These are phyloP conservation scores for Microctenopoma steveboyesi DNA, from an alignment of 2,797 vertebrate genomes.

Conservation along the genomic window DNA sequence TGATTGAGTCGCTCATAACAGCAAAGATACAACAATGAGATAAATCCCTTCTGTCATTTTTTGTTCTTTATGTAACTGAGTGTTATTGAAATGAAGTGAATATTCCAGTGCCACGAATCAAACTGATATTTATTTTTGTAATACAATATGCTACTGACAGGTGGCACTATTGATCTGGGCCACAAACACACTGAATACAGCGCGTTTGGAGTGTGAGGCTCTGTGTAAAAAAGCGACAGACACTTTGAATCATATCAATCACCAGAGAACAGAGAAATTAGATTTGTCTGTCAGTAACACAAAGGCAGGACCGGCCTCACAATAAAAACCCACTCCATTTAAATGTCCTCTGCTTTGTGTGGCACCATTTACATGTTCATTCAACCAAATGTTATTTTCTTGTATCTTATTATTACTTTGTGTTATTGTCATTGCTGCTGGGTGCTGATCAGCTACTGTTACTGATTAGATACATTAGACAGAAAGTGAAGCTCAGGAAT, in stretches of 20 bases:
- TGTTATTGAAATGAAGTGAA: neutral
- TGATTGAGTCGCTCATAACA: too few relatives aligned
- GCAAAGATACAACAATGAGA: neutral
- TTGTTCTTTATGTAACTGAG: slow-evolving; percentile 5
- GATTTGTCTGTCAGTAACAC: neutral
- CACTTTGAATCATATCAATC: slow-evolving; percentile 1
- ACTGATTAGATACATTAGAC: neutral
- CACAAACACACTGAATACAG: slow-evolving; percentile 1
- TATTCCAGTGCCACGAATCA: slow-evolving; percentile 9
- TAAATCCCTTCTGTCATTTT: neutral
- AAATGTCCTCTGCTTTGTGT: neutral
- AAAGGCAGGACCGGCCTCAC: neutral
- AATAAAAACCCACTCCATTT: neutral
- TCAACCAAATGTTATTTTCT: neutral
- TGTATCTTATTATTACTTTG: neutral
- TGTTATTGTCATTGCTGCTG: neutral
- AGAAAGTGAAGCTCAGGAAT: neutral
- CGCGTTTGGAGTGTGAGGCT: neutral
- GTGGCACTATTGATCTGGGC: slow-evolving; percentile 62
- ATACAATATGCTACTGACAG: slow-evolving; percentile 45
- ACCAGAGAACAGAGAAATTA: neutral
- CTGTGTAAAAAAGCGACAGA: neutral
- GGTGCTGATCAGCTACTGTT: neutral
- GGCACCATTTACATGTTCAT: neutral
- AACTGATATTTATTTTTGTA: slow-evolving; percentile 28